These are phyloP conservation scores for Trichogramma dendrolimi DNA, from an alignment of 2,888 invertebrate species.

Conservation along the genomic window DNA sequence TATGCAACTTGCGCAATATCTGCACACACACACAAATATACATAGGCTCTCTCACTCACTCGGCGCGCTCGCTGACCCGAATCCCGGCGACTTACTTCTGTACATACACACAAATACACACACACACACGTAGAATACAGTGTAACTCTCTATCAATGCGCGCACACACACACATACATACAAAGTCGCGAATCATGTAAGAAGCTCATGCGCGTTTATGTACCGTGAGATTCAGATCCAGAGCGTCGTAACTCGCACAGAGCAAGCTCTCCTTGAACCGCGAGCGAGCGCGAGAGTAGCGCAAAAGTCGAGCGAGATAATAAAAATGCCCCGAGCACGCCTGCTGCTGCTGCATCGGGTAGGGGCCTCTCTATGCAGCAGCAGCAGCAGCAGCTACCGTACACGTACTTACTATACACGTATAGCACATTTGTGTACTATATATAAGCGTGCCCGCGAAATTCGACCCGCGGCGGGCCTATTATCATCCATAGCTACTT, in stretches of 20 bases:
- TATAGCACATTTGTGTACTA: no score
- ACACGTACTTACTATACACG: no score
- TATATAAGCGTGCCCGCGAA: no score
- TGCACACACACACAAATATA: conserved; percentile 8
- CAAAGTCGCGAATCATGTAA: neutral
- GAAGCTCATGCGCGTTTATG: conserved; percentile 29
- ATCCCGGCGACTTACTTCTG: conserved; percentile 37
- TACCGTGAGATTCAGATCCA: conserved; percentile 51
- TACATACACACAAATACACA: conserved; percentile 1
- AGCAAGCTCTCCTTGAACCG: conserved; percentile 48
- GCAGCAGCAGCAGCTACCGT: no score
- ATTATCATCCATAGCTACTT: no score
- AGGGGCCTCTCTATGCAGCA: no score
- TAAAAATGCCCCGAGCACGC: conserved; percentile 24
- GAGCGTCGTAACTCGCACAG: conserved; percentile 45
- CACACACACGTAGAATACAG: conserved; percentile 17
- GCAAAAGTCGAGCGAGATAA: conserved; percentile 39
- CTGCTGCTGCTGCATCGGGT: no score
- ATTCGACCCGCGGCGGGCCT: no score
- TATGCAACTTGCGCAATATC: conserved; percentile 37
- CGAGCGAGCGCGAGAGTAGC: conserved; percentile 31
- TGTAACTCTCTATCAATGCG: neutral
- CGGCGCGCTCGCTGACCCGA: conserved; percentile 44
- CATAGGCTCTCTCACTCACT: conserved; percentile 17
- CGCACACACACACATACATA: conserved; percentile 12